Evolutionary conservation across 2,797 vertebrate genomes (phyloP).

Genomic region (Distichodus sexfasciatus): DNA sequence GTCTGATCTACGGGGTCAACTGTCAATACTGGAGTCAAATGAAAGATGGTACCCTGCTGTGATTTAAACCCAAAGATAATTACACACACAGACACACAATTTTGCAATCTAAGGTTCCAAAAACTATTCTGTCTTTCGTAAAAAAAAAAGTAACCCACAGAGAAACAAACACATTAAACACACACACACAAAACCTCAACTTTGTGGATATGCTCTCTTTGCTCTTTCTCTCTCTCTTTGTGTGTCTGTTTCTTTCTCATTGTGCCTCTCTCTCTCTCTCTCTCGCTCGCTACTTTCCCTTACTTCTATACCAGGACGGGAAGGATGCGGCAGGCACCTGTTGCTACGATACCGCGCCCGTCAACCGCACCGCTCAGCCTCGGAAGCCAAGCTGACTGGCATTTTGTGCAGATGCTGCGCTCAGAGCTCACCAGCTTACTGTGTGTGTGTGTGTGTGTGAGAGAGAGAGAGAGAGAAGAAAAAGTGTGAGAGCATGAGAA

Average conservation of each 20-base stretch:
- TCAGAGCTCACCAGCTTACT: neutral
- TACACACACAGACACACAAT: neutral
- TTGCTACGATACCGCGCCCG: slow-evolving; percentile 11
- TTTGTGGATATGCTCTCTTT: neutral
- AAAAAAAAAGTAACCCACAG: too few species aligned
- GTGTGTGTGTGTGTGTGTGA: too few species aligned
- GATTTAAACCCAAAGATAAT: neutral
- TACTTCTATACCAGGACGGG: neutral
- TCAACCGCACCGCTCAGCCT: slow-evolving; percentile 22
- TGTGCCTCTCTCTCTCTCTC: neutral
- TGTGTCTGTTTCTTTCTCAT: too few species aligned
- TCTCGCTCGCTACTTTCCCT: too few species aligned
- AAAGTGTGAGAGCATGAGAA: neutral
- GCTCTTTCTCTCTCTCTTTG: neutral
- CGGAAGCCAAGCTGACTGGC: slow-evolving; percentile 15
- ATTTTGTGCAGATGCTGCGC: neutral
- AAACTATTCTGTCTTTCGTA: too few species aligned
- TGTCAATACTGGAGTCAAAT: slow-evolving; percentile 10
- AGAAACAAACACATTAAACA: too few species aligned
- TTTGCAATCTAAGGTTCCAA: too few species aligned
- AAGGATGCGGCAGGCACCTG: neutral
- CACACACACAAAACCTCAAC: neutral
- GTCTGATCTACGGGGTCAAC: neutral
- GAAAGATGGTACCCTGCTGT: slow-evolving; percentile 8
- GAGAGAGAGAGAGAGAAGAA: neutral